Percentiles rank a stretch among this genome's conserved stretches.
phyloP scores from a whole-genome alignment of 2,888 invertebrate genomes.

The Conistra vaccinii region DNA sequence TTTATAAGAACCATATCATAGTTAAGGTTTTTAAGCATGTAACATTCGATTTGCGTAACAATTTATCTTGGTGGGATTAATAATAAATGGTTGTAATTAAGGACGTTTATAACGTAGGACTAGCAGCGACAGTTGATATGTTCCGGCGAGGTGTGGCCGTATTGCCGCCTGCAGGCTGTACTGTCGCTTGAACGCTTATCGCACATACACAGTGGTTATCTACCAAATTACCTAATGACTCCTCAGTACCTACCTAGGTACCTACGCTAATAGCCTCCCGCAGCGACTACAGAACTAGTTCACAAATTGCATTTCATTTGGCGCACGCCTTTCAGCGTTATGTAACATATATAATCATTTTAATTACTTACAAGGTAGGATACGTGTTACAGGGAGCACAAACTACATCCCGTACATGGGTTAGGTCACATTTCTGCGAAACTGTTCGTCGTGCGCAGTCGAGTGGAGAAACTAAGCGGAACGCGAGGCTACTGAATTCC shows the following conservation, averaged over 20 bases:
- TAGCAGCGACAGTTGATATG: conserved; percentile 42
- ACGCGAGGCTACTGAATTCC: conserved; percentile 7
- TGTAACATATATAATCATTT: conserved; percentile 72
- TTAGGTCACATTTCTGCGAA: conserved; percentile 58
- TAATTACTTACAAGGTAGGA: conserved; percentile 68
- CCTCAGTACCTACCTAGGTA: conserved; percentile 22
- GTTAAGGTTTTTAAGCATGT: conserved; percentile 4
- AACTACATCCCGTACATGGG: conserved; percentile 66
- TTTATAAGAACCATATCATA: conserved; percentile 9
- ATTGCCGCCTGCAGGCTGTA: conserved; percentile 13
- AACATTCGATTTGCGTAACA: conserved; percentile 37
- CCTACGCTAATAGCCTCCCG: conserved; percentile 57
- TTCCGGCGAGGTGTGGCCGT: conserved; percentile 48
- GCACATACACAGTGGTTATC: conserved; percentile 40
- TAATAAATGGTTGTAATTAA: conserved; percentile 50
- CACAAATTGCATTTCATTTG: conserved; percentile 61
- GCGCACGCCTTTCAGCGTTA: conserved; percentile 62
- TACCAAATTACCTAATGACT: conserved; percentile 56
- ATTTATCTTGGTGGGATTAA: conserved; percentile 36
- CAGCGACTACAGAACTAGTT: conserved; percentile 40
- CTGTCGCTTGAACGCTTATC: conserved; percentile 23
- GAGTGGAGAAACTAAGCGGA: conserved; percentile 23
- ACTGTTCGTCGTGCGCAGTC: conserved; percentile 19
- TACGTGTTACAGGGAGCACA: conserved; percentile 61
- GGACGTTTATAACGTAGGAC: conserved; percentile 17